Evolutionary conservation across 35 echinoderm and acorn worm species (phyloP).

Genomic region (Hemicentrotus pulcherrimus): DNA sequence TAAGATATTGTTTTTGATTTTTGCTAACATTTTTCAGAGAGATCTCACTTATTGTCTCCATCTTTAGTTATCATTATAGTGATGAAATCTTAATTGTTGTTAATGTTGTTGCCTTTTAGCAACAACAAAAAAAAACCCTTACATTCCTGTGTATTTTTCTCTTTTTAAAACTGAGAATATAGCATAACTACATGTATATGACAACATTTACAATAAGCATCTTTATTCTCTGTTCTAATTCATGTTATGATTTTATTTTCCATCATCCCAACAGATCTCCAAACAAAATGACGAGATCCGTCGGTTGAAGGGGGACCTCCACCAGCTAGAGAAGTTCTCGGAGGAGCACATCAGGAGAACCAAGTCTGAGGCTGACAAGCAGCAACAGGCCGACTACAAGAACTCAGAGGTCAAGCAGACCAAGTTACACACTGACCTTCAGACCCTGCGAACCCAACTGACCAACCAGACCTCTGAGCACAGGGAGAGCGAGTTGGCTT

Average conservation of each 20-base stretch:
- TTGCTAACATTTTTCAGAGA: no score
- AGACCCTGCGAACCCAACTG: constrained; percentile 79
- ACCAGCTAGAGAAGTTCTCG: constrained; percentile 98
- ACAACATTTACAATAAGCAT: not conserved
- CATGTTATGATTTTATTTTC: not conserved
- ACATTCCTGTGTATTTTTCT: not conserved
- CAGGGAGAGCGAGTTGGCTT: constrained; percentile 86
- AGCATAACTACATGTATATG: not conserved
- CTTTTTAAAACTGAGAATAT: not conserved
- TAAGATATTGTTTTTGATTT: no score
- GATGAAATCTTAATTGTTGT: no score
- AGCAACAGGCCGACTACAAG: constrained; percentile 92
- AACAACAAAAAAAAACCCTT: no score
- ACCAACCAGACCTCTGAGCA: constrained; percentile 91
- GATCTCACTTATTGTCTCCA: no score
- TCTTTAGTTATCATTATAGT: no score
- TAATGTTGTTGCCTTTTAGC: no score
- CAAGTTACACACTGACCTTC: constrained; percentile 78
- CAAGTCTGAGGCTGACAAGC: constrained; percentile 90
- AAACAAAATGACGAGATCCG: constrained; percentile 96
- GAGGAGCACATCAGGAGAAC: constrained; percentile 96
- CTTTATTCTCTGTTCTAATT: not conserved
- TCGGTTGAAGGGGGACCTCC: constrained; percentile 84
- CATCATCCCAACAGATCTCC: constrained; percentile 73
- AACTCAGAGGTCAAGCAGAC: constrained; percentile 96